Base-by-base conservation (phyloP, 2,113 vertebrate species). In the Dipodomys ordii region DNA sequence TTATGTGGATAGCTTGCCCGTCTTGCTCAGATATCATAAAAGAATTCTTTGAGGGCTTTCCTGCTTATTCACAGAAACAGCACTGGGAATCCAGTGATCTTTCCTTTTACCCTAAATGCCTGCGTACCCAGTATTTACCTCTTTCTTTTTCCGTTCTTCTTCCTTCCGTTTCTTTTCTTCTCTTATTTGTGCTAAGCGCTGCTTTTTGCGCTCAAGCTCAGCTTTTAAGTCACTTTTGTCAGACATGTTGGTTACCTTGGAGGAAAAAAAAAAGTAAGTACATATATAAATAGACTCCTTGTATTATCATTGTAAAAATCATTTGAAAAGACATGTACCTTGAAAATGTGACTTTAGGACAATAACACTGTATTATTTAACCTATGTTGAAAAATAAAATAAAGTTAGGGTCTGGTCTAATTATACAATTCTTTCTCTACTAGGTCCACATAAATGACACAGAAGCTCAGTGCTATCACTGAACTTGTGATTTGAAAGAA, bases 131-230 rank as follows among this genome's bases (percentile, higher is more conserved):
- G 65, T 46, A 97, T 97, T 99, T 98, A 99, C 99, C 98, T 99
- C 99, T 98, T 99, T 99, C 98, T 99, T 99, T 97, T 99, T 99
- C 96, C 99, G 98, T 97, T 99, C 99, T 94, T 99, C 99, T 96
- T 99, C 99, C 97, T 99, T 99, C n/a, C 99, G 98, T 96, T 99
- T 99, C 97, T 99, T 99, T 96, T 99, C 99, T 98, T 99, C 99
- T 97, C 99, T 98, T 97, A 99, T 99, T 97, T 99, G 99, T 96
- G 99, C 99, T 88, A 99, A 98, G 89, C 99, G 99, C 97, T 99
- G 99, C 94, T 99, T 99, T 97, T 99, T 99, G 97, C 99, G 99
- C 98, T 99, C 99, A 39, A 99, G 98, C 97, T 99, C 99, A 3
- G 99, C 99, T 98, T 99, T 99, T 94, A 99, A 98, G 97, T 99